Evolutionary conservation across 2,797 vertebrate species (phyloP).

Genomic region (Remorina albescens): DNA sequence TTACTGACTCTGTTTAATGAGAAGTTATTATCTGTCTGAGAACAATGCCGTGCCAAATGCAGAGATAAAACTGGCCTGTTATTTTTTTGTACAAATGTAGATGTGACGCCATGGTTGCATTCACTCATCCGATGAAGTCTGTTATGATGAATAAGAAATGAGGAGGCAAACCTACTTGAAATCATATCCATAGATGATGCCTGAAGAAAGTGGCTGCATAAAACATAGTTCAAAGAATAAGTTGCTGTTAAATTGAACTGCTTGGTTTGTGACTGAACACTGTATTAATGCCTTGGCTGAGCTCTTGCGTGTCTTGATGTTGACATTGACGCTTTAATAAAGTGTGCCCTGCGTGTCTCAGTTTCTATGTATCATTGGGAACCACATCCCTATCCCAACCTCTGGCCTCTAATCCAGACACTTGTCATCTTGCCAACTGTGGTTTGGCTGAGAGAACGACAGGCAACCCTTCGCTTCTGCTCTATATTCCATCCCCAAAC

Average conservation of each 20-base stretch:
- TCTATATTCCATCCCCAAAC: slow-evolving; percentile 45
- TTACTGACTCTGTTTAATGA: slow-evolving; percentile 22
- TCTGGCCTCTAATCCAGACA: slow-evolving; percentile 69
- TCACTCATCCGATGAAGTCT: background rate
- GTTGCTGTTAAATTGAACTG: background rate
- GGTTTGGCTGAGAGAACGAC: slow-evolving; percentile 49
- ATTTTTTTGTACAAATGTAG: background rate
- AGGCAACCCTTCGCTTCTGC: slow-evolving; percentile 41
- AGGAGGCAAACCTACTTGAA: slow-evolving; percentile 24
- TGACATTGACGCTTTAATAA: slow-evolving; percentile 58
- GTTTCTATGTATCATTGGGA: slow-evolving; percentile 44
- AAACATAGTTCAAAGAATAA: background rate
- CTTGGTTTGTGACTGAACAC: background rate
- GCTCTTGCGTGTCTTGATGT: slow-evolving; percentile 7
- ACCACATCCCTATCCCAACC: slow-evolving; percentile 50
- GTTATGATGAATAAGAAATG: background rate
- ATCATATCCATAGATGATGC: slow-evolving; percentile 6
- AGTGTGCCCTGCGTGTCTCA: slow-evolving; percentile 30
- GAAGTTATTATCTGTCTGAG: slow-evolving; percentile 33
- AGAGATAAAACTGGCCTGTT: slow-evolving; percentile 6
- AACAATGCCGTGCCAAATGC: slow-evolving; percentile 12
- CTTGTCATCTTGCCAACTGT: slow-evolving; percentile 71
- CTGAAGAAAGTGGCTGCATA: background rate
- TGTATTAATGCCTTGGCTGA: background rate
- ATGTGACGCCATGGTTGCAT: background rate